Percentiles rank a stretch among this genome's conserved stretches.
phyloP scores from a whole-genome alignment of 2,797 vertebrate genomes.

The Danio aesculapii region DNA sequence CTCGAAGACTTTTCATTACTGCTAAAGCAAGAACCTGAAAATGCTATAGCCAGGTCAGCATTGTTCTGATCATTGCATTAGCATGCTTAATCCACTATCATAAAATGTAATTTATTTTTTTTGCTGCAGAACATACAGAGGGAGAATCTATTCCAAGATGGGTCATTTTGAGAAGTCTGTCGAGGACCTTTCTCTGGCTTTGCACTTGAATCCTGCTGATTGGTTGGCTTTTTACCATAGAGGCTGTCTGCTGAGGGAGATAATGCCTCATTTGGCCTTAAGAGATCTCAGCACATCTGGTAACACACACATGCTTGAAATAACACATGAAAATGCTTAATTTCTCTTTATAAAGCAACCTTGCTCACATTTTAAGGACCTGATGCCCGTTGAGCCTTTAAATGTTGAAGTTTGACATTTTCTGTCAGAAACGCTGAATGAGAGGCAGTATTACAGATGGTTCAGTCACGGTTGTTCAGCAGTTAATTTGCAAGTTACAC shows the following conservation, averaged over 20 bases:
- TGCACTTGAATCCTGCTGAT: conserved; percentile 77
- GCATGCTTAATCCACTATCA: background rate
- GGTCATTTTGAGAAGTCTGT: conserved; percentile 69
- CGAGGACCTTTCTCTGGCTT: conserved; percentile 74
- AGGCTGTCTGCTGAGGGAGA: conserved; percentile 76
- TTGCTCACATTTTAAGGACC: background rate
- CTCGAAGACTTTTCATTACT: conserved; percentile 77
- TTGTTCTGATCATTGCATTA: background rate
- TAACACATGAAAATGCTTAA: background rate
- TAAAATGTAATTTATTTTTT: no score
- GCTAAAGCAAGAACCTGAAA: conserved; percentile 70
- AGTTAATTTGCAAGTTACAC: background rate
- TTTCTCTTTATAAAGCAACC: background rate
- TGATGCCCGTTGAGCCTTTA: background rate
- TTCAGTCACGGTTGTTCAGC: background rate
- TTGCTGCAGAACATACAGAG: conserved; percentile 74
- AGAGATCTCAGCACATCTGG: conserved; percentile 83
- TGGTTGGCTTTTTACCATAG: conserved; percentile 81
- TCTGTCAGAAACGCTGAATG: background rate
- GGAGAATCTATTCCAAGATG: conserved; percentile 74
- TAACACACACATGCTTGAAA: conserved; percentile 58
- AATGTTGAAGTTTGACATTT: background rate
- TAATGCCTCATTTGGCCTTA: conserved; percentile 71
- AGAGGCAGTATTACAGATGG: background rate
- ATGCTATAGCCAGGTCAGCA: conserved; percentile 74